Evolutionary conservation across 2,888 invertebrate species (phyloP).

Genomic region (Ochropacha duplaris): DNA sequence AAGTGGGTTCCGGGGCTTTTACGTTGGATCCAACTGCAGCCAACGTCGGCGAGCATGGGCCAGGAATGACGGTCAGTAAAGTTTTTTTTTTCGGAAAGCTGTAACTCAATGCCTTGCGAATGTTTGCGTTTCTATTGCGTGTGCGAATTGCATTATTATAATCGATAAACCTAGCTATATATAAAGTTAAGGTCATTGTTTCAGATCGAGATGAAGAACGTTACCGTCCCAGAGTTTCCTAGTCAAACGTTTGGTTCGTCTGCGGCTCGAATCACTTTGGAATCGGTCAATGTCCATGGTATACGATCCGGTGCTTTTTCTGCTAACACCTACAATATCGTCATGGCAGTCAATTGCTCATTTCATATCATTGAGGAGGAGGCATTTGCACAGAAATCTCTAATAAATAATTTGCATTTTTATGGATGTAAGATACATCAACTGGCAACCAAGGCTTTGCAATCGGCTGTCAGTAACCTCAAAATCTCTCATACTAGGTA

Average conservation of each 20-base stretch:
- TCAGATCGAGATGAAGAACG: slow-evolving; percentile 86
- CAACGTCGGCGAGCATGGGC: slow-evolving; percentile 86
- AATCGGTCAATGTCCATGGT: slow-evolving; percentile 73
- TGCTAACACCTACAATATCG: slow-evolving; percentile 84
- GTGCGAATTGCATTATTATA: slow-evolving; percentile 18
- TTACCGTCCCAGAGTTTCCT: slow-evolving; percentile 83
- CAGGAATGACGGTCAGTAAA: slow-evolving; percentile 78
- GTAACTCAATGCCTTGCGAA: slow-evolving; percentile 17
- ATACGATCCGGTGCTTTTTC: slow-evolving; percentile 86
- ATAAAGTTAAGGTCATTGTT: slow-evolving; percentile 27
- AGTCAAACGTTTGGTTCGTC: slow-evolving; percentile 85
- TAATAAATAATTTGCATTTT: slow-evolving; percentile 84
- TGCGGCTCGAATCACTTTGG: slow-evolving; percentile 83
- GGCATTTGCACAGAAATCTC: slow-evolving; percentile 84
- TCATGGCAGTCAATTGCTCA: slow-evolving; percentile 84
- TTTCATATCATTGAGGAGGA: slow-evolving; percentile 84
- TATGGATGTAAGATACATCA: slow-evolving; percentile 81
- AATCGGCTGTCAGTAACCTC: slow-evolving; percentile 85
- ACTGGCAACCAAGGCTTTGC: slow-evolving; percentile 83
- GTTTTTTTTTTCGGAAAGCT: slow-evolving; percentile 3
- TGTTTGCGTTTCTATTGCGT: slow-evolving; percentile 11
- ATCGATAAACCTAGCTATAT: not conserved
- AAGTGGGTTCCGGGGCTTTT: slow-evolving; percentile 84
- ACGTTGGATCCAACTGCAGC: slow-evolving; percentile 83
- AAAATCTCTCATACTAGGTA: slow-evolving; percentile 83